Evolutionary conservation across 2,113 vertebrate species (phyloP).

Genomic region (Peucedramus taeniatus): DNA sequence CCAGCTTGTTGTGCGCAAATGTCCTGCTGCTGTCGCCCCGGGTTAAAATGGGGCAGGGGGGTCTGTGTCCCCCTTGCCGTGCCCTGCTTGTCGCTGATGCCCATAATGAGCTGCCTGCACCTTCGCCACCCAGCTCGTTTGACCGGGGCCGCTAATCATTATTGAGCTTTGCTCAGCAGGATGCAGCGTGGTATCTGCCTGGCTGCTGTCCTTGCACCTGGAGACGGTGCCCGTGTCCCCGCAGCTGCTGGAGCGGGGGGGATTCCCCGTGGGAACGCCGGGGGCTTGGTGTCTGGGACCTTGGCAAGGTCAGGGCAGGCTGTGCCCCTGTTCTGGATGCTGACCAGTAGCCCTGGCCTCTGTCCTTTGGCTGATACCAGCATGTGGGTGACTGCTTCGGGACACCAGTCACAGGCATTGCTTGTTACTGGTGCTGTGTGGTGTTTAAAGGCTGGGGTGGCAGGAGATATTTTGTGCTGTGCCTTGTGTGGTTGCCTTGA

Average conservation of each 20-base stretch:
- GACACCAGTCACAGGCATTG: neutral
- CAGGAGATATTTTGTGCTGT: neutral
- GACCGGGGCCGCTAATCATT: rapidly evolving
- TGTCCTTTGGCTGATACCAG: neutral
- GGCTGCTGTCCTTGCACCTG: constrained; percentile 29
- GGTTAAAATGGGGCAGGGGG: neutral
- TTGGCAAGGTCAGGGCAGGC: neutral
- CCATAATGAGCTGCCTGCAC: neutral
- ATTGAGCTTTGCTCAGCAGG: neutral
- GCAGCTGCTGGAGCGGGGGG: neutral
- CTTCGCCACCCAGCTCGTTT: neutral
- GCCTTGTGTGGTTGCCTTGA: neutral
- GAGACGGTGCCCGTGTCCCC: neutral
- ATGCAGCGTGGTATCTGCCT: neutral
- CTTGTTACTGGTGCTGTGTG: neutral
- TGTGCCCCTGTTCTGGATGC: neutral
- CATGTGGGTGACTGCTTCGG: neutral
- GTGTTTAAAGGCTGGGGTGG: neutral
- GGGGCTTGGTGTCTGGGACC: neutral
- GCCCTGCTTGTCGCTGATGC: rapidly evolving
- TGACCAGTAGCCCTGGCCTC: neutral
- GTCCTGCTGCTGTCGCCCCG: neutral
- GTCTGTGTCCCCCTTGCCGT: neutral
- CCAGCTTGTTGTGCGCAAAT: neutral
- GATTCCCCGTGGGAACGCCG: neutral